Evolutionary conservation across 2,888 invertebrate genomes (phyloP).

Genomic region (Agriotes lineatus): DNA sequence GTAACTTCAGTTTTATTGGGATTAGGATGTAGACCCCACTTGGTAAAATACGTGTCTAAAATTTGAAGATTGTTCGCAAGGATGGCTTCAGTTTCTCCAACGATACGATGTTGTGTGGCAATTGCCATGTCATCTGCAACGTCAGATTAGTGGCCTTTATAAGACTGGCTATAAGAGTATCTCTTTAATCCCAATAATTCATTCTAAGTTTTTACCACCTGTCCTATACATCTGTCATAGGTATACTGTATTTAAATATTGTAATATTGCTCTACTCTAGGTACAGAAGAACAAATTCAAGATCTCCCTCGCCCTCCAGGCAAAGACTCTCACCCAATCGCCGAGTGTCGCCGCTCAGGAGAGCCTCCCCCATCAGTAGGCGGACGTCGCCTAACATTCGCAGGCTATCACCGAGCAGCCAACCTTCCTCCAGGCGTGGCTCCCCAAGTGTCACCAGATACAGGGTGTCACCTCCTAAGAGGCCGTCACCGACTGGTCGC

Average conservation of each 20-base stretch:
- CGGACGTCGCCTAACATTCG: conserved; percentile 25
- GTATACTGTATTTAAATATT: no score
- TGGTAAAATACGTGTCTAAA: not conserved
- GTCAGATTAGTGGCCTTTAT: no score
- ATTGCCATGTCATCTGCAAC: no score
- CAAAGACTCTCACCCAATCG: conserved; percentile 4
- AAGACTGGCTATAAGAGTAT: no score
- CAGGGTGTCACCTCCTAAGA: conserved; percentile 29
- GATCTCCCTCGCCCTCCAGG: conserved; percentile 2
- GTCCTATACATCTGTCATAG: no score
- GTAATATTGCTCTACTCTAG: conserved; percentile 28
- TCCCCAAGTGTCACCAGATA: conserved; percentile 25
- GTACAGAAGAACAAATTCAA: conserved; percentile 27
- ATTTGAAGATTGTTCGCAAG: no score
- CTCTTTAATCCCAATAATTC: no score
- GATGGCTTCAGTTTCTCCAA: not conserved
- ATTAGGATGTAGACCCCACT: not conserved
- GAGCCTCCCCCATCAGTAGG: conserved; percentile 5
- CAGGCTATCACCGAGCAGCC: conserved; percentile 30
- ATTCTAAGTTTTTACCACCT: no score
- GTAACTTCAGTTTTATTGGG: not conserved
- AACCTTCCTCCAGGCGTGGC: conserved; percentile 3
- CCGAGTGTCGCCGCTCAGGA: conserved; percentile 22
- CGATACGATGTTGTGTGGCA: no score
- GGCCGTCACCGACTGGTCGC: not conserved